Evolutionary conservation across 2,113 vertebrate genomes (phyloP).

Genomic region (Chrysemys picta): DNA sequence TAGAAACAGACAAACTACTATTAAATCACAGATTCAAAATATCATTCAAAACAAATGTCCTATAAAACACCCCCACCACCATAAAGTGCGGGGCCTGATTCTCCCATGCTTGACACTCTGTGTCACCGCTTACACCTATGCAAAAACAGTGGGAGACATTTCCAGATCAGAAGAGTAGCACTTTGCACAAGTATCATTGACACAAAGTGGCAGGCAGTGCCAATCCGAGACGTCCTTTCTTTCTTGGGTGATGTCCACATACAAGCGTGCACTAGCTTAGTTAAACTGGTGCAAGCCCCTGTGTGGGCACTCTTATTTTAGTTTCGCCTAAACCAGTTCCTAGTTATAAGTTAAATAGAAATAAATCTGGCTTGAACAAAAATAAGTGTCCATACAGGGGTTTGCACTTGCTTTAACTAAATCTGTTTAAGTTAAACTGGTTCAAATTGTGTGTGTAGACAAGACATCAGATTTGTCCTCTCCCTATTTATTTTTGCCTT

Average conservation of each 20-base stretch:
- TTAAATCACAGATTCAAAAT: too few relatives aligned
- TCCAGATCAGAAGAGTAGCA: background rate
- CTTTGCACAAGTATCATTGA: background rate
- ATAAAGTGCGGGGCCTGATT: background rate
- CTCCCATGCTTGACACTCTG: background rate
- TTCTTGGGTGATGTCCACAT: background rate
- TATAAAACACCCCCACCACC: background rate
- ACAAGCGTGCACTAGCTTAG: background rate
- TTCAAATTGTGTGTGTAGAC: background rate
- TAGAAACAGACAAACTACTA: too few relatives aligned
- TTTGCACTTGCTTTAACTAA: background rate
- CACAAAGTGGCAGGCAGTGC: background rate
- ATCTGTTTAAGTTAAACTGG: background rate
- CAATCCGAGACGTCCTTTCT: too few relatives aligned
- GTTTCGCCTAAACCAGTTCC: background rate
- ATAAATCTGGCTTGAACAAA: background rate
- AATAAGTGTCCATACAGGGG: background rate
- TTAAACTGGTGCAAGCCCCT: background rate
- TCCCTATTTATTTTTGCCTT: background rate
- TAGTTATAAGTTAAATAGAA: background rate
- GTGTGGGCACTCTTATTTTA: background rate
- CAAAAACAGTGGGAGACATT: background rate
- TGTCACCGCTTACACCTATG: background rate
- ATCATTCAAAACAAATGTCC: background rate
- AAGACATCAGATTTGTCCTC: background rate